Evolutionary conservation across 2,888 invertebrate species (phyloP).

Genomic region (Caradrina kadenii): DNA sequence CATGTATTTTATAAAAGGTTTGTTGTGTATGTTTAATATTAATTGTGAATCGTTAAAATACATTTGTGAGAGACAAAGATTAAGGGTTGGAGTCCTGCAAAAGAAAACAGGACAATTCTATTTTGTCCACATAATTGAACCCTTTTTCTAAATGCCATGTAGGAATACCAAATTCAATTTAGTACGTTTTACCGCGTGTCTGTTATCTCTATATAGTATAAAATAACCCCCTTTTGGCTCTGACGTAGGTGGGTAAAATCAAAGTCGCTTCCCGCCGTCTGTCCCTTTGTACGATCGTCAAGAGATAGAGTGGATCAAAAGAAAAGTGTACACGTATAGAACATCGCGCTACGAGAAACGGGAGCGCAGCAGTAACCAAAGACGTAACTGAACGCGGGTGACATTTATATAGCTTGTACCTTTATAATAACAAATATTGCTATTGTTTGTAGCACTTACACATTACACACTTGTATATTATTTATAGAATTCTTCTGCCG

Average conservation of each 20-base stretch:
- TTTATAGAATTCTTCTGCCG: slow-evolving; percentile 14
- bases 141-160: slow-evolving; percentile 25
- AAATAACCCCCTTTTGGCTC: too few relatives aligned
- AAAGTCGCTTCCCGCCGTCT: too few relatives aligned
- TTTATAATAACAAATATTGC: slow-evolving; percentile 1
- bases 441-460: neutral
- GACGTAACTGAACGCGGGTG: too few relatives aligned
- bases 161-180: slow-evolving; percentile 41
- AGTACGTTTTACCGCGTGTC: neutral
- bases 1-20: neutral
- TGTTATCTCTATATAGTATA: slow-evolving; percentile 6
- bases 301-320: too few relatives aligned
- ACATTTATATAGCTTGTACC: too few relatives aligned
- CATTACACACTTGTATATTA: neutral
- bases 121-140: slow-evolving; percentile 27
- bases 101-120: slow-evolving; percentile 20
- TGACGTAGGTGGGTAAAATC: too few relatives aligned
- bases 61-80: neutral
- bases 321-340: too few relatives aligned
- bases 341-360: too few relatives aligned
- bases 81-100: neutral
- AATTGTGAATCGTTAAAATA: slow-evolving; percentile 1
- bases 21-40: neutral
- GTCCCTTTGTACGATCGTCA: too few relatives aligned
- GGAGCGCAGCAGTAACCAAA: too few relatives aligned